Conservation (phyloP, 2,888 invertebrate genomes). For the Drosophila mimica region DNA sequence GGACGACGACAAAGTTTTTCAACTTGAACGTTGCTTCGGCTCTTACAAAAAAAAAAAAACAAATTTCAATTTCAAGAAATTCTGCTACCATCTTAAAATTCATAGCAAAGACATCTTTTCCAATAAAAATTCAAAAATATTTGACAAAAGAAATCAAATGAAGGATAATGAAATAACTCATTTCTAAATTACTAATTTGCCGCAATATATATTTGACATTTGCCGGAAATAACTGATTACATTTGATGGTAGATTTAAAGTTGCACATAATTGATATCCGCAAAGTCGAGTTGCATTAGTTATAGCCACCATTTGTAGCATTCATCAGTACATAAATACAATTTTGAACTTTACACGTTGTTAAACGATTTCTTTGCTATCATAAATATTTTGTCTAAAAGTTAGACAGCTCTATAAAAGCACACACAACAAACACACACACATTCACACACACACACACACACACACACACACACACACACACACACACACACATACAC, state of each 20-base stretch:
- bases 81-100: conserved; percentile 1
- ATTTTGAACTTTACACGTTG: conserved; percentile 49
- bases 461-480: not conserved
- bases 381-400: conserved; percentile 76
- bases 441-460: not conserved
- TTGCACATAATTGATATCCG: not conserved
- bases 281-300: conserved; percentile 15
- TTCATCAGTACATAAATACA: no score
- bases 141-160: not conserved
- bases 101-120: not conserved
- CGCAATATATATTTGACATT: not conserved
- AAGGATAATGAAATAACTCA: not conserved
- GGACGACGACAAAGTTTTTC: conserved; percentile 39
- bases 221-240: not conserved
- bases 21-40: conserved; percentile 24
- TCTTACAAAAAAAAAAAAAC: not conserved
- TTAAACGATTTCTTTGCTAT: conserved; percentile 72
- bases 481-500: conserved; percentile 10
- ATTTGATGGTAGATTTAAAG: not conserved
- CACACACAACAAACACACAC: conserved; percentile 18
- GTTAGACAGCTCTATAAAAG: conserved; percentile 64
- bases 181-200: not conserved
- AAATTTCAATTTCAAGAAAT: conserved; percentile 9
- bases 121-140: not conserved
- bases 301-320: conserved; percentile 18